phyloP scores from a whole-genome alignment of 2,113 vertebrate genomes.

The Eleginops maclovinus region DNA sequence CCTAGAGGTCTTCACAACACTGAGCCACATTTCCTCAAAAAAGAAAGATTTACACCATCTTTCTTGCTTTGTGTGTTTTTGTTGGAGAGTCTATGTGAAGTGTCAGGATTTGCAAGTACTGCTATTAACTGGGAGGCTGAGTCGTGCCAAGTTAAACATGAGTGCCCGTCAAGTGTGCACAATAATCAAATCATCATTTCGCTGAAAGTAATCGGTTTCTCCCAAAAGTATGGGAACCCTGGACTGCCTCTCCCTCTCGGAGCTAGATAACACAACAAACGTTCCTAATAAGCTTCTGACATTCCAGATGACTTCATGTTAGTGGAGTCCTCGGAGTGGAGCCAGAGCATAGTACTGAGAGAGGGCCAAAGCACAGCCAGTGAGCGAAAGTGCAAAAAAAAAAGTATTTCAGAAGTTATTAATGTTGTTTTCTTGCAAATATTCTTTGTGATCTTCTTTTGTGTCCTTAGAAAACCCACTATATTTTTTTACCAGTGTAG shows the following conservation, averaged over 20 bases:
- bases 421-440: background rate
- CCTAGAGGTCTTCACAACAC: slow-evolving; percentile 20
- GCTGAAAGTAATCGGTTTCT: slow-evolving; percentile 36
- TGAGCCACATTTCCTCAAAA: slow-evolving; percentile 32
- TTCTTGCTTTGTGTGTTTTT: slow-evolving; percentile 61
- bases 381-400: slow-evolving; percentile 1
- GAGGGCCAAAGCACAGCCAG: slow-evolving; percentile 8
- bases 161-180: slow-evolving; percentile 50
- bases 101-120: slow-evolving; percentile 52
- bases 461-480: background rate
- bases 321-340: slow-evolving; percentile 8
- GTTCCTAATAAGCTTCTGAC: slow-evolving; percentile 19
- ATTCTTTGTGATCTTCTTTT: background rate
- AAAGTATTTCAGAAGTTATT: slow-evolving; percentile 1
- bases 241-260: background rate
- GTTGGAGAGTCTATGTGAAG: slow-evolving; percentile 52
- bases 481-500: background rate
- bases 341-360: background rate
- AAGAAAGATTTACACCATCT: slow-evolving; percentile 42
- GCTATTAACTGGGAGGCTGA: slow-evolving; percentile 53
- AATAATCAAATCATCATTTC: slow-evolving; percentile 67
- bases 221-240: slow-evolving; percentile 19
- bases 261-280: slow-evolving; percentile 38
- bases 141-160: slow-evolving; percentile 72
- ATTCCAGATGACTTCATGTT: slow-evolving; percentile 40